Base-by-base conservation (phyloP, 2,888 invertebrate genomes). In the Luffia ferchaultella region DNA sequence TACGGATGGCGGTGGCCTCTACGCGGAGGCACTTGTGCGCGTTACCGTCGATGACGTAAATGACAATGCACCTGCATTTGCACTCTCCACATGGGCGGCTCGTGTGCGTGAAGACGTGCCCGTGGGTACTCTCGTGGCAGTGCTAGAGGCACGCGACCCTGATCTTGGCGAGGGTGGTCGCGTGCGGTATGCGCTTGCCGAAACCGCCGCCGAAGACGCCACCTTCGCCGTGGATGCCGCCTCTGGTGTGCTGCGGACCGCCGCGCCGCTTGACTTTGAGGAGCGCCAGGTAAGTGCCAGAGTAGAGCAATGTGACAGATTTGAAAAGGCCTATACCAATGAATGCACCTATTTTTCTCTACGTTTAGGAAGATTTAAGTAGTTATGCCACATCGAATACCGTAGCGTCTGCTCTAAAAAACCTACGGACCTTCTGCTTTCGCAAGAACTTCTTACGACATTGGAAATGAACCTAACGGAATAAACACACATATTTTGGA, bases 61-160 rank as follows among this genome's bases (percentile, higher is more conserved):
- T 75, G 97, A 94, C 74, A 94, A 93, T 68, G 86, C 92, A 1
- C 96, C 96, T 0, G 87, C 85, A 54, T 97, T 97, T 70, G 90
- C 91, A 20, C 85, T 93, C 46, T 73, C 88, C 19, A 88, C 88
- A 55, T 95, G 94, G 65, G 69, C 86, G 42, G 93, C 95, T 41
- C 93, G 94, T 65, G 90, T 96, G 18, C 89, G 95, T 3, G 97
- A 98, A 74, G 97, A 97, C 73, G 88, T 97, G 50, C 97, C 97
- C 0, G 77, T 88, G 1, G 96, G 96, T 54, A 91, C 94, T 52
- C 91, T 96, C 1, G 90, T 97, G 1, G 95, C 94, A 1, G 90
- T 93, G 17, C 88, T 97, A 16, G 91, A 86, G 56, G 88, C 88
- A 1, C 90, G 89, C 40, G 97, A 98, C 77, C 91, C 92, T 0